Conservation (phyloP, 1,140 invertebrate genomes). For the Rhagoletis pomonella region DNA sequence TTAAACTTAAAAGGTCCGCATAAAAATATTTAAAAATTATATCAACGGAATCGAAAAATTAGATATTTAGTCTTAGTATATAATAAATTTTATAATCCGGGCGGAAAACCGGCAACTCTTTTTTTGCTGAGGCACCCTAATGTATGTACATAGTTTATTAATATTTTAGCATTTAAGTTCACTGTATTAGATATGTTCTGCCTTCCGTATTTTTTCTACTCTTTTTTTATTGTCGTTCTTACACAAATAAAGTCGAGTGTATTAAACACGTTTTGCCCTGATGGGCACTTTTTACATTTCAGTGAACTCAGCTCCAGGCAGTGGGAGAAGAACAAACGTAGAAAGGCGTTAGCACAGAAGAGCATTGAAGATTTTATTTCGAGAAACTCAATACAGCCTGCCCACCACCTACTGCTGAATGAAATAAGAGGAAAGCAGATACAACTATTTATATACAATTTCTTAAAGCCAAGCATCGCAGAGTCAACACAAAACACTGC, state of each 20-base stretch:
- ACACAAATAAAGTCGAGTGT: constrained; percentile 50
- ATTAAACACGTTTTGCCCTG: constrained; percentile 46
- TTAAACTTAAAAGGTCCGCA: too few species aligned
- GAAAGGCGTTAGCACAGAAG: background rate
- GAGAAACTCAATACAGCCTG: background rate
- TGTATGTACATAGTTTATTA: constrained; percentile 7
- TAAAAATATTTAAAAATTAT: too few species aligned
- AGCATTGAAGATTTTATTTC: background rate
- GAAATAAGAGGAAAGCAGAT: background rate
- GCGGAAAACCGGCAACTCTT: too few species aligned
- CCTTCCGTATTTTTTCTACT: background rate
- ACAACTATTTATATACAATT: background rate
- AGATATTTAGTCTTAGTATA: too few species aligned
- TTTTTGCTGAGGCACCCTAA: too few species aligned
- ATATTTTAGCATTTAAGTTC: constrained; percentile 36
- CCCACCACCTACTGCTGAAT: background rate
- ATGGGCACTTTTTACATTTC: constrained; percentile 47
- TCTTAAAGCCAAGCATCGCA: background rate
- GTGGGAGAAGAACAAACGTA: background rate
- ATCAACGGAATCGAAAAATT: too few species aligned
- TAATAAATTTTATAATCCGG: too few species aligned
- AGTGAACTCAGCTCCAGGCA: background rate
- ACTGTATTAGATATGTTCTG: background rate
- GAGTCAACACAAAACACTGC: constrained; percentile 26
- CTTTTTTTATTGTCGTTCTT: background rate